phyloP scores from a whole-genome alignment of 2,888 invertebrate genomes.

The Cerceris ruficornis region DNA sequence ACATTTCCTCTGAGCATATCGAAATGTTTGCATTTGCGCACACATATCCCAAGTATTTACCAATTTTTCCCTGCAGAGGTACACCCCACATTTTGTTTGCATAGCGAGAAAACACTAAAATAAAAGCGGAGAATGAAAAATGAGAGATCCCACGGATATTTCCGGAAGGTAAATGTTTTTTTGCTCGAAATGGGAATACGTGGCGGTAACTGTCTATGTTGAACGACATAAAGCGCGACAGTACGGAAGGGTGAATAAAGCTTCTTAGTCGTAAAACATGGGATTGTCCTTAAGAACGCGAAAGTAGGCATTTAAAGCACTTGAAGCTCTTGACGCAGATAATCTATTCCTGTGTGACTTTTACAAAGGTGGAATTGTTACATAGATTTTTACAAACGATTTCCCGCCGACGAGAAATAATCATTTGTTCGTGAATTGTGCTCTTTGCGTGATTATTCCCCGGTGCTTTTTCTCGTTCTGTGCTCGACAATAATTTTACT shows the following conservation, averaged over 20 bases:
- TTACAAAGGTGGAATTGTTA: background rate
- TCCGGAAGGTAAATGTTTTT: conserved; percentile 36
- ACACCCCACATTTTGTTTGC: background rate
- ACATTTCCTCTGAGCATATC: too few relatives aligned
- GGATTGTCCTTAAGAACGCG: conserved; percentile 49
- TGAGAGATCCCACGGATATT: conserved; percentile 17
- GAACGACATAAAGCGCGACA: conserved; percentile 42
- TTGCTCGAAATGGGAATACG: conserved; percentile 17
- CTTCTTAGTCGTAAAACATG: conserved; percentile 56
- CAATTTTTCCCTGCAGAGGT: background rate
- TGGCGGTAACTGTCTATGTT: conserved; percentile 16
- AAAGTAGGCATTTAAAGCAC: conserved; percentile 40
- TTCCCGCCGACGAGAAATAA: background rate
- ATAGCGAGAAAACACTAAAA: conserved; percentile 4
- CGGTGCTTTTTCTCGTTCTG: background rate
- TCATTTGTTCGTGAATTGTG: background rate
- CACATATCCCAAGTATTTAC: background rate
- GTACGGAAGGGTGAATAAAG: conserved; percentile 43
- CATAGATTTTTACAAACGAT: background rate
- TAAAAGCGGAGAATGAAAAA: background rate
- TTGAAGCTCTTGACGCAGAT: conserved; percentile 15
- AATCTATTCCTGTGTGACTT: conserved; percentile 15
- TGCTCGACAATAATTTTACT: too few relatives aligned
- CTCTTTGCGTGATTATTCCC: background rate
- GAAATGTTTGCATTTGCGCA: background rate